phyloP scores from a whole-genome alignment of 2,888 invertebrate species.

The Eumerus sabulonum region DNA sequence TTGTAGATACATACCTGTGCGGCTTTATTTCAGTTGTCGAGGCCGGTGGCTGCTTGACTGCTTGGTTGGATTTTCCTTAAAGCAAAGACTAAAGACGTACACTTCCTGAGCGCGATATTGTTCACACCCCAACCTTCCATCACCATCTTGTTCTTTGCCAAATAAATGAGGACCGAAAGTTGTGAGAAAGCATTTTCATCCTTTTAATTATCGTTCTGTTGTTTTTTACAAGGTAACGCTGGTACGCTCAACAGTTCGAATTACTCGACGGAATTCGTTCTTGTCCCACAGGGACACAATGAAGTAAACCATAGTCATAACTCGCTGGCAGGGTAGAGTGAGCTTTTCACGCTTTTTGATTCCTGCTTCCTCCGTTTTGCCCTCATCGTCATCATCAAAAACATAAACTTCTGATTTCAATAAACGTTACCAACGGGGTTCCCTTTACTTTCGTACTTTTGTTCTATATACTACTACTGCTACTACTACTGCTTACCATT shows the following conservation, averaged over 20 bases:
- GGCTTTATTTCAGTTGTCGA: no score
- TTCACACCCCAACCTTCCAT: slow-evolving; percentile 31
- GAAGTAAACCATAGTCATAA: slow-evolving; percentile 61
- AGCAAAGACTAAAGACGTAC: slow-evolving; percentile 58
- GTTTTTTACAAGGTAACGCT: slow-evolving; percentile 12
- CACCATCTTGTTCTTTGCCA: slow-evolving; percentile 15
- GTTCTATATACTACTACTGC: slow-evolving; percentile 36
- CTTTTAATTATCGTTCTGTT: slow-evolving; percentile 50
- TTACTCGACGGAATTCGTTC: slow-evolving; percentile 4
- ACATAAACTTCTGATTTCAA: slow-evolving; percentile 62
- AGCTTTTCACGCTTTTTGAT: slow-evolving; percentile 68
- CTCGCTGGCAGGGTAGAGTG: slow-evolving; percentile 43
- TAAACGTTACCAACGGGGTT: slow-evolving; percentile 67
- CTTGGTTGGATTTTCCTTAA: slow-evolving; percentile 47
- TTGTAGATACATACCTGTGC: no score
- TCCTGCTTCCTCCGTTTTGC: slow-evolving; percentile 24
- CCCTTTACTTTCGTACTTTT: slow-evolving; percentile 19
- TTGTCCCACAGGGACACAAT: slow-evolving; percentile 34
- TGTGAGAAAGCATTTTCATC: slow-evolving; percentile 60
- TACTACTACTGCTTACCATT: slow-evolving; percentile 25
- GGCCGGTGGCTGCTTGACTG: slow-evolving; percentile 38
- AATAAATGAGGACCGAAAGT: slow-evolving; percentile 55
- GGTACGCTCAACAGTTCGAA: slow-evolving; percentile 63
- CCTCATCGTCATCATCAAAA: slow-evolving; percentile 12
- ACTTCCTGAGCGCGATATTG: slow-evolving; percentile 51